These are phyloP conservation scores for Neuroscelio doddi DNA, from an alignment of 2,888 invertebrate genomes.

Conservation along the genomic window DNA sequence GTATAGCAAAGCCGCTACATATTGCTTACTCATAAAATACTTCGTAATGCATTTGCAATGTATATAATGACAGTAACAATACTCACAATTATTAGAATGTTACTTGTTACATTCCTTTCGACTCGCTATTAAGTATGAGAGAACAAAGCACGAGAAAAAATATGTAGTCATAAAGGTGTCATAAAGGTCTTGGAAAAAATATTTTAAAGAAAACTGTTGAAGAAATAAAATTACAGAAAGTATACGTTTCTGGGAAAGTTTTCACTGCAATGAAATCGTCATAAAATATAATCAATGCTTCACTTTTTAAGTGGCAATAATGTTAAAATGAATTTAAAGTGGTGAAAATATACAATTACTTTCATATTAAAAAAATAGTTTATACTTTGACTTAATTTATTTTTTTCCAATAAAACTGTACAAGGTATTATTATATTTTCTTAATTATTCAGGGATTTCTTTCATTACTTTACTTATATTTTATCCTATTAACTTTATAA, in stretches of 20 bases:
- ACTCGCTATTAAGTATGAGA: not conserved
- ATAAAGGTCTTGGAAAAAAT: not conserved
- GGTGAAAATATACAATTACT: too few relatives aligned
- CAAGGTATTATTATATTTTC: too few relatives aligned
- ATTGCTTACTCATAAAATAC: constrained; percentile 21
- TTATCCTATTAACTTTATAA: too few relatives aligned
- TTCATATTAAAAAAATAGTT: too few relatives aligned
- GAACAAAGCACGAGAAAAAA: not conserved
- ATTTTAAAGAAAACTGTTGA: not conserved
- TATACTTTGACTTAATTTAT: too few relatives aligned
- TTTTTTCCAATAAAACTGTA: too few relatives aligned
- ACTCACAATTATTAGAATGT: constrained; percentile 9
- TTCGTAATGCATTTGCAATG: constrained; percentile 8
- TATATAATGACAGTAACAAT: constrained; percentile 14
- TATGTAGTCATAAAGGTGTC: not conserved
- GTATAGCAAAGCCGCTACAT: not conserved
- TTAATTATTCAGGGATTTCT: too few relatives aligned
- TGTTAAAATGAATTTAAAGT: too few relatives aligned
- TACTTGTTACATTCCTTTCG: constrained; percentile 2
- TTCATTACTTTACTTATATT: too few relatives aligned
- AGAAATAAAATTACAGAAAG: not conserved
- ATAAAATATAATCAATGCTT: not conserved
- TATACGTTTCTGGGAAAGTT: not conserved
- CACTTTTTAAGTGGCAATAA: not conserved
- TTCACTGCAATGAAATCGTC: not conserved